Base-by-base conservation (phyloP, 1,140 invertebrate species). In the Rhopalosiphum maidis region DNA sequence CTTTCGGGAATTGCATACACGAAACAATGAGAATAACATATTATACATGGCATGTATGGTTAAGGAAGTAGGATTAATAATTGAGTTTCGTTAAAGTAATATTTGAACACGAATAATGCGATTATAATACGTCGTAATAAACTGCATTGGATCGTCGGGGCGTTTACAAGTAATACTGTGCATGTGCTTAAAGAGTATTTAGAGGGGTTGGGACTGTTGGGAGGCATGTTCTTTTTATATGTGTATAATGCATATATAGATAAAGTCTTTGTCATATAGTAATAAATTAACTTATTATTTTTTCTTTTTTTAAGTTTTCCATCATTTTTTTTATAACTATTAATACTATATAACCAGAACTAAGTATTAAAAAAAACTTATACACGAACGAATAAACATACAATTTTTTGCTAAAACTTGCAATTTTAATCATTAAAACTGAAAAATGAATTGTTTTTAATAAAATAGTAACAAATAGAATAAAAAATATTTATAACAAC, bases 271-370 rank as follows among this genome's bases (percentile, higher is more conserved):
- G 60, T 77, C 30, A 18, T 77, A n/a, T 18, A n/a, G 60, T n/a
- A 77, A 77, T 77, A n/a, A n/a, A 77, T 77, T 77, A 77, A 77
- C 60, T 77, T 77, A 77, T 77, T 77, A 30, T n/a, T 77, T 77
- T n/a, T 77, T 77, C 15, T 77, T 4, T 77, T 77, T 77, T 77
- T n/a, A 77, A n/a, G n/a, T n/a, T 77, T 77, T 18, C 18, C 15
- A 15, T n/a, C 11, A 77, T n/a, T 77, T 77, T 77, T n/a, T 68
- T 30, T n/a, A 30, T n/a, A n/a, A 4, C 15, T 77, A 77, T 21
- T 77, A 77, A 77, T 77, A 77, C n/a, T n/a, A n/a, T 77, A n/a
- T 18, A 68, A 30, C 55, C 30, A 68, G 60, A 30, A 30, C 11
- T 68, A 9, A 68, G 11, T 11, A 68, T 11, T 68, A 68, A 68